Conservation (phyloP, 1,140 invertebrate species). For the Pomacea maculata region DNA sequence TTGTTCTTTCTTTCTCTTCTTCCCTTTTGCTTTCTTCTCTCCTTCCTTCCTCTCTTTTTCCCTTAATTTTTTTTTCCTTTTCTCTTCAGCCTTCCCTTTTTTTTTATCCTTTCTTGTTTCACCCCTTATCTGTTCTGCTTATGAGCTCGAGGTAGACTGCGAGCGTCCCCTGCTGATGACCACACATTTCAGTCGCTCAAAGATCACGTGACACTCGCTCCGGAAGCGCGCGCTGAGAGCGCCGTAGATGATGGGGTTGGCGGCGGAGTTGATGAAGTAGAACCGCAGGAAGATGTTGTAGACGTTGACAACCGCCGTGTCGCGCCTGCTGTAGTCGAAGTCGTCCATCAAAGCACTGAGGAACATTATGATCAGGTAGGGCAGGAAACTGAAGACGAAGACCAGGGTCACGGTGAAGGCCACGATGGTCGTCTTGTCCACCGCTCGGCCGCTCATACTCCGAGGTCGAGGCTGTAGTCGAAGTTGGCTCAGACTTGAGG, state of each 20-base stretch:
- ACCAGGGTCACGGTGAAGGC: slow-evolving; percentile 36
- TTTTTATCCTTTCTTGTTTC: too few relatives aligned
- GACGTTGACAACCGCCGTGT: slow-evolving; percentile 4
- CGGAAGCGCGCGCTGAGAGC: slow-evolving; percentile 26
- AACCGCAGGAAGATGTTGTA: slow-evolving; percentile 34
- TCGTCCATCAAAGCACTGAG: slow-evolving; percentile 13
- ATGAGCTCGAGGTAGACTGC: neutral
- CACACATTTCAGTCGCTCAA: neutral
- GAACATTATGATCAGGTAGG: slow-evolving; percentile 32
- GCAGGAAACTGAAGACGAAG: slow-evolving; percentile 40
- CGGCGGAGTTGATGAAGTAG: slow-evolving; percentile 30
- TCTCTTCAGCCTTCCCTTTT: too few relatives aligned
- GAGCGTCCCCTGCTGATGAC: neutral
- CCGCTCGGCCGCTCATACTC: neutral
- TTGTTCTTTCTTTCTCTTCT: neutral
- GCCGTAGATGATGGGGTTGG: slow-evolving; percentile 33
- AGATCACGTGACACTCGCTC: slow-evolving; percentile 6
- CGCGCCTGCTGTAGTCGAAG: slow-evolving; percentile 30
- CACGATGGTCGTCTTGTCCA: slow-evolving; percentile 34
- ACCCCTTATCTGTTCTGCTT: neutral
- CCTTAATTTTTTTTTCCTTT: neutral
- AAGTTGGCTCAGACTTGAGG: neutral
- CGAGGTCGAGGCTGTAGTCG: neutral
- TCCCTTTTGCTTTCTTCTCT: neutral
- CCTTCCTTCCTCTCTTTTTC: neutral